Base-by-base conservation (phyloP, 2,888 invertebrate species). In the Athrips mouffetella region DNA sequence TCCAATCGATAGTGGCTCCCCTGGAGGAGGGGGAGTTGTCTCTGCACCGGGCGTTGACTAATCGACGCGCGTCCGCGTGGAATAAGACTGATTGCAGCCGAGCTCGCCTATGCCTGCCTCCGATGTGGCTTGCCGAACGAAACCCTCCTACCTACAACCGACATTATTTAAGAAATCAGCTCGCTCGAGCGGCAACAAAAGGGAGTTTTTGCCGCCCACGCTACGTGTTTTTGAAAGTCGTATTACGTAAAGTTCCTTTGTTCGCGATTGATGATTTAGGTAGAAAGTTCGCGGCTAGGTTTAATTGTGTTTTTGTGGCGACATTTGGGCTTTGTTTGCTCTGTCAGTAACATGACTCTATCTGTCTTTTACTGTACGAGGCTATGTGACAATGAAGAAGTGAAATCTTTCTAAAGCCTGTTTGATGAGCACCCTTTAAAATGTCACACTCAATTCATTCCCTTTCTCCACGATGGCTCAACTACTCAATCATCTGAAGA, bases 81-180 rank as follows among this genome's bases (percentile, higher is more conserved):
- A 88, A 87, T 83, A 87, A 88, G 87, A 88, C 80, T 84, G 87
- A 88, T 88, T 81, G 83, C 83, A 71, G 65, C 68, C 69, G 73
- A 73, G 79, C 80, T 80, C 73, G 80, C 77, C 83, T 80, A 81
- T 82, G 84, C 84, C 80, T 80, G 84, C 77, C 74, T 73, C 74
- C 79, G 74, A 76, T 79, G 80, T 76, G 77, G 80, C 76, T 73
- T 72, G 67, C 71, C 67, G 58, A 51, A n/a, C n/a, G n/a, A n/a
- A n/a, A 37, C 60, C 76, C 80, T 78, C 77, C 80, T 80, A 76
- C 85, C 85, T 82, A 80, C 75, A 77, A 73, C 84, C 85, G 80
- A 84, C 86, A 84, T 86, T 86, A 86, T 85, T 86, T 87, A 85
- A 86, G 84, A 86, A 86, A 85, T 84, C 84, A 84, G 83, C 81